Percentiles rank a stretch among this genome's conserved stretches.
Conservation (phyloP, 2,888 invertebrate species). For the Branchinecta sandiegonensis region DNA sequence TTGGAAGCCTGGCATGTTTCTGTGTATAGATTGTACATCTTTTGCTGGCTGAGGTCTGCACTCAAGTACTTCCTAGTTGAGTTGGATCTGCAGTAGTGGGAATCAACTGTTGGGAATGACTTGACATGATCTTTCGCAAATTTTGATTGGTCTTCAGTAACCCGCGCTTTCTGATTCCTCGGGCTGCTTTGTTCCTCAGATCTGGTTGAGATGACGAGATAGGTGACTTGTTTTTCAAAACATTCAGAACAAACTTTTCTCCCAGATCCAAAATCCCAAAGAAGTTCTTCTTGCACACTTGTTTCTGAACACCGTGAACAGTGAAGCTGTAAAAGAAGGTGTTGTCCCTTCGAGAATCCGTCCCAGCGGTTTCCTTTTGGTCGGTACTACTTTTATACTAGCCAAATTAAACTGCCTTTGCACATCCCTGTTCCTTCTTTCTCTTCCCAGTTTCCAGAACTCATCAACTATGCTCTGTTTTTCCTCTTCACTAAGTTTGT, state of each 20-base stretch:
- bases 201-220: not conserved
- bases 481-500: not conserved
- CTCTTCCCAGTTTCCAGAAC: not conserved
- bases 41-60: slow-evolving; percentile 12
- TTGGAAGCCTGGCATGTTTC: slow-evolving; percentile 8
- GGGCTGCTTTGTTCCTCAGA: slow-evolving; percentile 12
- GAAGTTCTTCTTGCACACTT: not conserved
- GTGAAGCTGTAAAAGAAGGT: not conserved
- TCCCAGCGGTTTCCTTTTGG: slow-evolving; percentile 5
- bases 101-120: slow-evolving; percentile 7
- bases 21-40: slow-evolving; percentile 2
- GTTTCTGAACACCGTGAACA: not conserved
- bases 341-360: not conserved
- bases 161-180: slow-evolving; percentile 7
- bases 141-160: slow-evolving; percentile 6
- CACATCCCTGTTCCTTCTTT: not conserved
- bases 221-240: slow-evolving; percentile 10
- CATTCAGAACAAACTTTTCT: slow-evolving; percentile 2
- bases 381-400: slow-evolving; percentile 8
- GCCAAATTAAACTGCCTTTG: slow-evolving; percentile 8
- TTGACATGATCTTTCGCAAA: slow-evolving; percentile 6
- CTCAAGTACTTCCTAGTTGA: slow-evolving; percentile 6
- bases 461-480: no score
- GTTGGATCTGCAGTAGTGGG: slow-evolving; percentile 11
- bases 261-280: not conserved